These are phyloP conservation scores for Oreochromis mossambicus DNA, from an alignment of 2,797 vertebrate genomes.

Conservation along the genomic window DNA sequence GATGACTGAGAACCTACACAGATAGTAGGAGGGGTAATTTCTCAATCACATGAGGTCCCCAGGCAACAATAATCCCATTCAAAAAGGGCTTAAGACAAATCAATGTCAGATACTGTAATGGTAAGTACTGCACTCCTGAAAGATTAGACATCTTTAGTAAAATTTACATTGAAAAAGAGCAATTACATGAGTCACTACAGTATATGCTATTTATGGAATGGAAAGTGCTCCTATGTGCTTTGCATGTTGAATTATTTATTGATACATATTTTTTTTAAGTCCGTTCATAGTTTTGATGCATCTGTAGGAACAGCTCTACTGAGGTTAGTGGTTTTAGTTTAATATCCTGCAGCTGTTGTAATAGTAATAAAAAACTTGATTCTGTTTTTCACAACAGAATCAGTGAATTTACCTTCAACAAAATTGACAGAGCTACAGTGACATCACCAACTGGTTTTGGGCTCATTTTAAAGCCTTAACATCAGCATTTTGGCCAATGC, in stretches of 20 bases:
- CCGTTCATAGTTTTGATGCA: neutral
- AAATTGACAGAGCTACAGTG: fast-evolving
- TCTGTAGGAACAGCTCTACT: neutral
- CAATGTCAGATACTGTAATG: neutral
- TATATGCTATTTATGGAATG: neutral
- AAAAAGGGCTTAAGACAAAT: neutral
- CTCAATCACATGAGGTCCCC: neutral
- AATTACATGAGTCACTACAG: neutral
- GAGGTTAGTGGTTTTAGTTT: neutral
- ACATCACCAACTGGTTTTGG: neutral
- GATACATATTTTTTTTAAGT: neutral
- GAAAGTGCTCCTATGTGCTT: neutral
- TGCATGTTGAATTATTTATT: neutral
- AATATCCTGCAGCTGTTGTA: neutral
- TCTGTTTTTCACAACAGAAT: neutral
- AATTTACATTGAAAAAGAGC: neutral
- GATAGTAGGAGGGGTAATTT: neutral
- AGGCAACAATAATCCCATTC: neutral
- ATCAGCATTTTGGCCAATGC: neutral
- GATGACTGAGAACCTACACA: neutral
- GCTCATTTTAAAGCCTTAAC: neutral
- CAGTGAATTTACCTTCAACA: neutral
- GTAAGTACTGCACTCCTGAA: neutral
- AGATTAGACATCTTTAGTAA: neutral
- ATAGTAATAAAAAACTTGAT: neutral